Evolutionary conservation across 2,797 vertebrate genomes (phyloP).

Genomic region (Lindbergichthys nudifrons): DNA sequence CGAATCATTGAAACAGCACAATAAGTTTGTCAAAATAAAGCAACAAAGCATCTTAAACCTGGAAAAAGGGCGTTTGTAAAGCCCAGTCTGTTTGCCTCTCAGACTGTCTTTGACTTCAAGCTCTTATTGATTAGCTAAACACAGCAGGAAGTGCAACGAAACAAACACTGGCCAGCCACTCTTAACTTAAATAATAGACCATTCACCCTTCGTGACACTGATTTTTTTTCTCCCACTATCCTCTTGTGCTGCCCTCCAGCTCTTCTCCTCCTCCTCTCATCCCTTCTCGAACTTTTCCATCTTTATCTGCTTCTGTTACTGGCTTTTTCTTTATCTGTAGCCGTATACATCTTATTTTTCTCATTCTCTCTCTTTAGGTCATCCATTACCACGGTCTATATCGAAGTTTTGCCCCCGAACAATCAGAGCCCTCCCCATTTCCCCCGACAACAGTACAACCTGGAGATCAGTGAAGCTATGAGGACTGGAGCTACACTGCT

Average conservation of each 20-base stretch:
- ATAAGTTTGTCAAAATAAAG: slow-evolving; percentile 13
- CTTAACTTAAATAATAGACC: slow-evolving; percentile 55
- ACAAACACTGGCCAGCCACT: slow-evolving; percentile 47
- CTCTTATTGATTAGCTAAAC: slow-evolving; percentile 66
- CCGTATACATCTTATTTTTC: neutral
- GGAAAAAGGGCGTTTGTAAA: slow-evolving; percentile 8
- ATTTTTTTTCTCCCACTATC: slow-evolving; percentile 8
- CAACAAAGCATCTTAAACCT: slow-evolving; percentile 1
- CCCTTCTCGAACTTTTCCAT: neutral
- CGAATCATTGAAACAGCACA: slow-evolving; percentile 17
- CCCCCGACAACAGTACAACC: slow-evolving; percentile 90
- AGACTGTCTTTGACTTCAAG: slow-evolving; percentile 33
- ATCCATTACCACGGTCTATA: slow-evolving; percentile 97
- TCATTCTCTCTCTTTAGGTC: slow-evolving; percentile 81
- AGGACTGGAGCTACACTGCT: slow-evolving; percentile 91
- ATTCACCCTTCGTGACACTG: slow-evolving; percentile 36
- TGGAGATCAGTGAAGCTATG: slow-evolving; percentile 98
- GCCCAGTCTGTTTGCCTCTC: slow-evolving; percentile 26
- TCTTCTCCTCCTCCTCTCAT: slow-evolving; percentile 15
- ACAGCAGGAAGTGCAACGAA: slow-evolving; percentile 55
- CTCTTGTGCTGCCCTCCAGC: slow-evolving; percentile 20
- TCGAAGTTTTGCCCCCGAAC: slow-evolving; percentile 96
- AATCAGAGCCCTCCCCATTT: slow-evolving; percentile 98
- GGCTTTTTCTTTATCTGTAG: slow-evolving; percentile 10
- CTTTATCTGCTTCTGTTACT: slow-evolving; percentile 32